Evolutionary conservation across 2,797 vertebrate species (phyloP).

Genomic region (Notolepis coatsorum): DNA sequence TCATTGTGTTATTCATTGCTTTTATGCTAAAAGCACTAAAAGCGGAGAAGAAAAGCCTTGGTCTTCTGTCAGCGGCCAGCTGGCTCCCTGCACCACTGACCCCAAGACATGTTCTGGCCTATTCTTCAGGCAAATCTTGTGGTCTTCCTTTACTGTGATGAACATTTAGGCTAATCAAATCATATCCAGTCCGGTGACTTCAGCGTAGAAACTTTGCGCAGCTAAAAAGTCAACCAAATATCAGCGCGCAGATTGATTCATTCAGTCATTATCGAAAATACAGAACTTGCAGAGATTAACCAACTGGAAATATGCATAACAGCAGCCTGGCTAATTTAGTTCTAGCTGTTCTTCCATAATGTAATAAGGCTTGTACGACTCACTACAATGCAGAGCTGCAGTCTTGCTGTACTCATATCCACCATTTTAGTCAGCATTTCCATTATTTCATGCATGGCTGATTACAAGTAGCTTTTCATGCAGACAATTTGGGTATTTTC

Average conservation of each 20-base stretch:
- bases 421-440: neutral
- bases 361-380: neutral
- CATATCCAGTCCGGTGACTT: constrained; percentile 58
- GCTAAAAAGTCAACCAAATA: constrained; percentile 55
- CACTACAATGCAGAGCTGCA: neutral
- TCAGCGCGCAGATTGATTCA: constrained; percentile 18
- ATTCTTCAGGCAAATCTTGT: constrained; percentile 55
- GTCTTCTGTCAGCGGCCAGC: constrained; percentile 55
- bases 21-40: constrained; percentile 65
- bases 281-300: neutral
- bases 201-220: constrained; percentile 50
- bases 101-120: constrained; percentile 55
- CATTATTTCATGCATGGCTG: neutral
- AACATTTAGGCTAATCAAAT: constrained; percentile 72
- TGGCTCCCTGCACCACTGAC: constrained; percentile 56
- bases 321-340: neutral
- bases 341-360: neutral
- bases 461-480: neutral
- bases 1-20: constrained; percentile 59
- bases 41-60: constrained; percentile 48
- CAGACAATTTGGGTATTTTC: no score
- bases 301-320: neutral
- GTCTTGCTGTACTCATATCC: neutral
- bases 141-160: constrained; percentile 50
- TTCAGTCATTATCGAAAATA: constrained; percentile 1